phyloP scores from a whole-genome alignment of 2,113 vertebrate genomes.

The Elephas maximus region DNA sequence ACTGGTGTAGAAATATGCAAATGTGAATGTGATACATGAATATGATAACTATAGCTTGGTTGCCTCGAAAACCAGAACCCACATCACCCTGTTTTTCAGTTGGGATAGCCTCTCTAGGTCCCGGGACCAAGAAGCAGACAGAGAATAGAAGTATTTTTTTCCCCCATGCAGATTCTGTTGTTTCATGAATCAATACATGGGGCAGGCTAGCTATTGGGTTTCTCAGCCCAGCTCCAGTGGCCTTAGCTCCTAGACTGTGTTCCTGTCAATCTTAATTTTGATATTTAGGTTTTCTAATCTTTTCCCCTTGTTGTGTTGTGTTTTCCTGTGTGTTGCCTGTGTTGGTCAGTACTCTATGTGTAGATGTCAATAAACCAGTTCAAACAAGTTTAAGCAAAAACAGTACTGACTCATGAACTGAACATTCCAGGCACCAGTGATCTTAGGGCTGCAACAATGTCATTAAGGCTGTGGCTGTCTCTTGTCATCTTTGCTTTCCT shows the following conservation, averaged over 20 bases:
- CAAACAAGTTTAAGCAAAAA: neutral
- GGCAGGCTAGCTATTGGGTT: neutral
- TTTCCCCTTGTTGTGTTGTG: neutral
- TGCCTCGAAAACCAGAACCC: no score
- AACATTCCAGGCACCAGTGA: neutral
- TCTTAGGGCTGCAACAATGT: neutral
- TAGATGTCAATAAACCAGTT: neutral
- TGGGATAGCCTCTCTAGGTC: neutral
- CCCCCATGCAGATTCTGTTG: neutral
- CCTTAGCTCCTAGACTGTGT: neutral
- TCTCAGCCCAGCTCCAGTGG: neutral
- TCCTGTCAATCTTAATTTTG: neutral
- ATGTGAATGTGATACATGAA: neutral
- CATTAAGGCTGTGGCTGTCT: neutral
- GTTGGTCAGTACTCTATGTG: neutral
- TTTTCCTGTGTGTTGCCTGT: neutral
- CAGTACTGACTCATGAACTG: neutral
- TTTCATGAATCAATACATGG: neutral
- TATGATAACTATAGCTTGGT: neutral
- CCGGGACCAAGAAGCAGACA: neutral
- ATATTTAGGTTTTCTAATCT: neutral
- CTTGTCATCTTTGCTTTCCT: neutral
- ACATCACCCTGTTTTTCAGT: accelerated
- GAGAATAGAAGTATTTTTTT: no score
- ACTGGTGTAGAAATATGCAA: neutral